Evolutionary conservation across 1,140 invertebrate genomes (phyloP).

Genomic region (Zaprionus tsacasi): DNA sequence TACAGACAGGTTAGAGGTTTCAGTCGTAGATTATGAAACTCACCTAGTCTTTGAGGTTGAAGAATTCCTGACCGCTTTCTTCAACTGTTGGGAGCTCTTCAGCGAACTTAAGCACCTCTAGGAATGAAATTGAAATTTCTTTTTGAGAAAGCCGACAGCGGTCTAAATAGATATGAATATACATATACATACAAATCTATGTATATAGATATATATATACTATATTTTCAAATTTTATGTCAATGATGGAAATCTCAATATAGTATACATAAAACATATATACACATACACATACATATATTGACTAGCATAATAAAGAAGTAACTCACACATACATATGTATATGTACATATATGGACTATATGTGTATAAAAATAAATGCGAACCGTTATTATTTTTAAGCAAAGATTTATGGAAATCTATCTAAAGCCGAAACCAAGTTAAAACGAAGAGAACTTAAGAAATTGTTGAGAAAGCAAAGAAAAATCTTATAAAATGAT

Average conservation of each 20-base stretch:
- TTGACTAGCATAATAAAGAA: constrained; percentile 1
- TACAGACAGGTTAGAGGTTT: constrained; percentile 3
- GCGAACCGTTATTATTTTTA: constrained; percentile 62
- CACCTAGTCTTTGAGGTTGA: neutral
- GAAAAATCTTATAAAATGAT: neutral
- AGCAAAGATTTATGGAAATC: constrained; percentile 34
- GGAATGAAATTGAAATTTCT: too few relatives aligned
- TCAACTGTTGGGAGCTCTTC: neutral
- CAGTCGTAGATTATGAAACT: constrained; percentile 3
- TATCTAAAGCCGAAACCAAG: constrained; percentile 11
- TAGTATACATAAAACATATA: constrained; percentile 34
- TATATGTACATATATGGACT: constrained; percentile 32
- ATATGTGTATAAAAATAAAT: constrained; percentile 38
- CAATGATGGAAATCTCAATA: constrained; percentile 50
- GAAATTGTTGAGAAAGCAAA: constrained; percentile 26
- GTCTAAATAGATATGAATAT: neutral
- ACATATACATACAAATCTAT: neutral
- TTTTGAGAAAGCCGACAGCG: neutral
- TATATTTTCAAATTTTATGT: constrained; percentile 63
- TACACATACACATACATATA: constrained; percentile 24
- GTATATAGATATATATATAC: constrained; percentile 9
- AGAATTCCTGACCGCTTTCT: neutral
- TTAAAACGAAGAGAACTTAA: constrained; percentile 17
- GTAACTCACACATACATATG: constrained; percentile 18
- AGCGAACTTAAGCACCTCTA: too few relatives aligned